Conservation (phyloP, 35 echinoderm and acorn worm species). For the Amphiura filiformis region DNA sequence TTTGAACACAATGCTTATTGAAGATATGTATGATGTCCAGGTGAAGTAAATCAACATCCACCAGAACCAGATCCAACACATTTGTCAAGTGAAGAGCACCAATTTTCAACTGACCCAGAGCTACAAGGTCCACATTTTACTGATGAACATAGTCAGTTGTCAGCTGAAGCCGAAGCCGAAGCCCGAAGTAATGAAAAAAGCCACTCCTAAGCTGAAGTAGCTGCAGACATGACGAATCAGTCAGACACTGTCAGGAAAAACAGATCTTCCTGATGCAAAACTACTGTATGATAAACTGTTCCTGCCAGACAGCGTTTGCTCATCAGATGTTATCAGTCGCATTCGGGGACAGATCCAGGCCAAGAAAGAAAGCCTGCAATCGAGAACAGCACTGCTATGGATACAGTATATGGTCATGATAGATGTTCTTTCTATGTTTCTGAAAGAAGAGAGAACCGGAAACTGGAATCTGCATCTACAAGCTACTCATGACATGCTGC, state of each 20-base stretch:
- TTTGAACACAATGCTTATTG: neutral
- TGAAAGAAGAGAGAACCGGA: slow-evolving; percentile 12
- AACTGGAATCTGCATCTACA: slow-evolving; percentile 50
- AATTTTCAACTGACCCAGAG: neutral
- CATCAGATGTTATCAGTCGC: neutral
- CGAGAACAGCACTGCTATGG: slow-evolving; percentile 43
- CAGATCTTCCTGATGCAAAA: slow-evolving; percentile 16
- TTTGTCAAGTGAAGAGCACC: neutral
- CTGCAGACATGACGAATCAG: slow-evolving; percentile 7
- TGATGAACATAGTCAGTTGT: too few relatives aligned
- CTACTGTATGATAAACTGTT: neutral
- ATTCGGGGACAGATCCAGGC: neutral
- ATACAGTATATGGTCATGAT: slow-evolving; percentile 64
- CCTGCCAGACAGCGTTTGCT: neutral
- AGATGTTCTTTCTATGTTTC: slow-evolving; percentile 32
- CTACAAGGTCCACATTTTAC: neutral
- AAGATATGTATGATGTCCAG: neutral
- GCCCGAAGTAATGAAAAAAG: too few relatives aligned
- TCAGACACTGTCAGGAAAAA: neutral
- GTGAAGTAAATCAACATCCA: neutral
- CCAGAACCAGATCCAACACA: neutral
- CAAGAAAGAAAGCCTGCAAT: neutral
- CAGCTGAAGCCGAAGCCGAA: too few relatives aligned
- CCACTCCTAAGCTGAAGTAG: neutral
- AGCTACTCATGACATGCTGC: neutral